Base-by-base conservation (phyloP, 2,888 invertebrate genomes). In the Scaptomyza cyrtandrae region DNA sequence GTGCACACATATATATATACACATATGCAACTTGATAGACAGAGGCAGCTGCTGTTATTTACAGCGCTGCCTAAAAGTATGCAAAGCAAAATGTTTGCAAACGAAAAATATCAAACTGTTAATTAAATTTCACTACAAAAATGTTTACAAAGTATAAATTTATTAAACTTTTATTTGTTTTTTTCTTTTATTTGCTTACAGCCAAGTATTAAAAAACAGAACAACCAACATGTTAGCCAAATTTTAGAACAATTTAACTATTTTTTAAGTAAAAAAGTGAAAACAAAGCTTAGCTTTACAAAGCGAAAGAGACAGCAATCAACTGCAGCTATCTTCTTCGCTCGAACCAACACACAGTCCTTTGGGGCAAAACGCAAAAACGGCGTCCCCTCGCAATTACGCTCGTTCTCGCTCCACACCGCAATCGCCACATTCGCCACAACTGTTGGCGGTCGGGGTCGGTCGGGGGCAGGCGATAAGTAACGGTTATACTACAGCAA, bases 301-400 rank as follows among this genome's bases (percentile, higher is more conserved):
- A 35, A 43, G 39, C 31, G 35, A 16, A n/a, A 54, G 2, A 9
- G 52, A 39, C 31, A 13, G 24, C 24, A 7, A 29, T 29, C 29
- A 24, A 24, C 24, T 4, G 24, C 49, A 27, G 44, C 16, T 10
- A 63, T 37, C 52, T 52, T 50, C 29, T 44, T 64, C 37, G 44
- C 50, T 35, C 64, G 43, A 24, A 24, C 24, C 16, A 7, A 24
- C 27, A 6, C 41, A 29, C 19, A 59, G 19, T 16, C 24, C 31
- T 11, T 41, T 11, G 14, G 14, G 43, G 16, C 55, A 60, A 48
- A 58, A 41, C 49, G 81, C 84, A 79, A 88, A 74, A 45, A 86
- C 86, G 88, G 86, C 86, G 78, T 86, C 86, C 84, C 85, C 79
- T 54, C 84, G 88, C 43, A 86, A 58, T 46, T 77, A 80, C 75